Evolutionary conservation across 2,113 vertebrate genomes (phyloP).

Genomic region (Helogale parvula): DNA sequence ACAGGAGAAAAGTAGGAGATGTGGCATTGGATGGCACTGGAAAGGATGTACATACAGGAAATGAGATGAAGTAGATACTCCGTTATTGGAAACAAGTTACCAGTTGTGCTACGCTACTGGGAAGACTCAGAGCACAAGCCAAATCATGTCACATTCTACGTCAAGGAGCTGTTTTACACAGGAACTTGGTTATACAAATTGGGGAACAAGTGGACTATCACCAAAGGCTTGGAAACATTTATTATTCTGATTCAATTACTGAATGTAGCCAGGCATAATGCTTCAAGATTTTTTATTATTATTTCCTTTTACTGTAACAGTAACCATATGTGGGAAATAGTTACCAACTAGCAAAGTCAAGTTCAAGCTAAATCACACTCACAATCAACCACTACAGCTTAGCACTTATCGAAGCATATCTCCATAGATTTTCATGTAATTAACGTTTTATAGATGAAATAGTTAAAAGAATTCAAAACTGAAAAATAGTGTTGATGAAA

Average conservation of each 20-base stretch:
- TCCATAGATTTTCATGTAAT: background rate
- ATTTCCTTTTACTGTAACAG: background rate
- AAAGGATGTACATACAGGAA: background rate
- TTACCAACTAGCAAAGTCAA: background rate
- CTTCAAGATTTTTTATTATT: background rate
- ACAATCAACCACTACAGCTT: background rate
- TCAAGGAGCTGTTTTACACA: background rate
- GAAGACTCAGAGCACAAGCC: background rate
- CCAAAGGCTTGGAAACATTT: background rate
- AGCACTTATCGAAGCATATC: background rate
- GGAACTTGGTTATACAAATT: background rate
- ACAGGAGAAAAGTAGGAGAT: background rate
- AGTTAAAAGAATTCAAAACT: background rate
- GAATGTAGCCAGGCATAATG: background rate
- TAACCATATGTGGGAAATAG: background rate
- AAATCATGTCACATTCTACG: background rate
- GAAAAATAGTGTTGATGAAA: background rate
- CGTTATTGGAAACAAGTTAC: background rate
- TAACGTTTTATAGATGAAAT: background rate
- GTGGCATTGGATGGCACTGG: rapidly evolving
- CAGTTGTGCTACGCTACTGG: background rate
- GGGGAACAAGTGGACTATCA: background rate
- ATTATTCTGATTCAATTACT: background rate
- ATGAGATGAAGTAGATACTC: background rate
- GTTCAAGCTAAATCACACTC: background rate